Evolutionary conservation across 2,113 vertebrate genomes (phyloP).

Genomic region (Origma solitaria): DNA sequence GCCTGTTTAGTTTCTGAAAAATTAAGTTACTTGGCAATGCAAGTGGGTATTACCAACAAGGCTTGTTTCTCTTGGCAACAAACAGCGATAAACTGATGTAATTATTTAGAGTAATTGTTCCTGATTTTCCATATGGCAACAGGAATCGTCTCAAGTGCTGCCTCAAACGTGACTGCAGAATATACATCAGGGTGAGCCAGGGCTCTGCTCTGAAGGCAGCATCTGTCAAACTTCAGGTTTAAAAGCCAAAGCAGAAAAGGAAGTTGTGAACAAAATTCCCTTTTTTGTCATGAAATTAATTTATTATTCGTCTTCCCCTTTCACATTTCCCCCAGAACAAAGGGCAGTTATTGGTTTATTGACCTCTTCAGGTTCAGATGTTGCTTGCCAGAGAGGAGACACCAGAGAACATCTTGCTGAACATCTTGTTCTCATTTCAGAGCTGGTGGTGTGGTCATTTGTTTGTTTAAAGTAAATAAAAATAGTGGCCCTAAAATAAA

Average conservation of each 20-base stretch:
- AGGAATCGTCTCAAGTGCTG: neutral
- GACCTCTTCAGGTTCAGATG: neutral
- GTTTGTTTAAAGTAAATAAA: neutral
- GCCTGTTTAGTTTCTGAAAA: neutral
- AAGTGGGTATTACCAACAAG: neutral
- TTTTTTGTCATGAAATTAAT: neutral
- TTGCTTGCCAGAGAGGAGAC: neutral
- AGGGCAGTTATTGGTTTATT: neutral
- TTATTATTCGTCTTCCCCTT: neutral
- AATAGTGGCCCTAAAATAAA: neutral
- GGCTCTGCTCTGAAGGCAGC: neutral
- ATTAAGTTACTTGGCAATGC: conserved; percentile 18
- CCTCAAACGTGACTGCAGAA: neutral
- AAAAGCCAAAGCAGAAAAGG: neutral
- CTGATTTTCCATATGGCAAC: neutral
- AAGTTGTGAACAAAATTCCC: neutral
- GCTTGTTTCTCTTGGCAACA: conserved; percentile 54
- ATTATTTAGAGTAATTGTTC: conserved; percentile 36
- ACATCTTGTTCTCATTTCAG: neutral
- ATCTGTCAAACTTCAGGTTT: neutral
- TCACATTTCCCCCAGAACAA: neutral
- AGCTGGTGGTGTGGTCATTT: neutral
- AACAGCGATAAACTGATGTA: conserved; percentile 6
- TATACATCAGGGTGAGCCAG: neutral
- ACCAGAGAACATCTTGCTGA: neutral